A percentile compares a stretch with the other conserved stretches of the same genome.
These are phyloP conservation scores for Callaeas wilsoni DNA, from an alignment of 2,113 vertebrate genomes.

Conservation along the genomic window DNA sequence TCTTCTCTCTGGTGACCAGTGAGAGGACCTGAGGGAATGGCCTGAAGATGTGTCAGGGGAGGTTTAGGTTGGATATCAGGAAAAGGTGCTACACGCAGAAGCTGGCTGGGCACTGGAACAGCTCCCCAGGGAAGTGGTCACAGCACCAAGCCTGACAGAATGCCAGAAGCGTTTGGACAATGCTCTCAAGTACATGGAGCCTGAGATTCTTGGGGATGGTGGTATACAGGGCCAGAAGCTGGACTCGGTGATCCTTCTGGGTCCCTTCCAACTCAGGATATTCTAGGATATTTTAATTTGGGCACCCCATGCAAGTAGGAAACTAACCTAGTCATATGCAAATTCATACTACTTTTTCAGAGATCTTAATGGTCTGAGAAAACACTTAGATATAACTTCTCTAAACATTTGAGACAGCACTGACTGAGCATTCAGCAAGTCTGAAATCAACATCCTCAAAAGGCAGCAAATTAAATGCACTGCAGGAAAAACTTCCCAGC, in stretches of 20 bases:
- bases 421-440: background rate
- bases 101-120: background rate
- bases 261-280: background rate
- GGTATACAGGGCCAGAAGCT: background rate
- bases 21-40: background rate
- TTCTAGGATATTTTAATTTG: background rate
- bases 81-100: background rate
- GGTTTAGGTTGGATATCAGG: background rate
- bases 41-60: background rate
- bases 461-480: background rate
- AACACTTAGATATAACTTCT: background rate
- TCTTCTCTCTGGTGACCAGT: background rate
- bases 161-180: background rate
- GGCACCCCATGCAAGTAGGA: background rate
- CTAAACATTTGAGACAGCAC: background rate
- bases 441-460: background rate
- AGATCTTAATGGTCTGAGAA: background rate
- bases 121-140: background rate
- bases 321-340: background rate
- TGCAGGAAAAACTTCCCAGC: background rate
- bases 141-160: background rate
- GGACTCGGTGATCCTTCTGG: fast-evolving
- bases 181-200: fast-evolving
- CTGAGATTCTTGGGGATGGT: background rate
- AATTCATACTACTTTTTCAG: background rate